Evolutionary conservation across 2,888 invertebrate species (phyloP).

Genomic region (Chironomus tentans): DNA sequence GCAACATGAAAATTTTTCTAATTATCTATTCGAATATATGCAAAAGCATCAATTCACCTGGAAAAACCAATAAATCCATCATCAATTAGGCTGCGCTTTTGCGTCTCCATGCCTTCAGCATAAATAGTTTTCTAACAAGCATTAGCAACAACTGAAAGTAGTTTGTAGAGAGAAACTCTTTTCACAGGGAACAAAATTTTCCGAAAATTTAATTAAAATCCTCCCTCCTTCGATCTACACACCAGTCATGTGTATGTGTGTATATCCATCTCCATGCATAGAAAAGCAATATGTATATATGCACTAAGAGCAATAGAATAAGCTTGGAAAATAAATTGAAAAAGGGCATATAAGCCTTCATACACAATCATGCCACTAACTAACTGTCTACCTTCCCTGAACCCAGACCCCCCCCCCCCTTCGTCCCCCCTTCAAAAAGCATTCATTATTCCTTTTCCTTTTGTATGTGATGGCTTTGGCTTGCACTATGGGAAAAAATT

Average conservation of each 20-base stretch:
- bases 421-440: neutral
- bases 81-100: slow-evolving; percentile 6
- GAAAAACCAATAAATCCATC: slow-evolving; percentile 12
- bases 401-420: too few relatives aligned
- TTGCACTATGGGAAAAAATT: too few relatives aligned
- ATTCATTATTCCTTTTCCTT: slow-evolving; percentile 7
- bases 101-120: slow-evolving; percentile 3
- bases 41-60: slow-evolving; percentile 7
- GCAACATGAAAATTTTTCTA: neutral
- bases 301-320: neutral
- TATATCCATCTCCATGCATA: too few relatives aligned
- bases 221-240: neutral
- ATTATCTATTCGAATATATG: neutral
- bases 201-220: slow-evolving; percentile 7
- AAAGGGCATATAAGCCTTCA: neutral
- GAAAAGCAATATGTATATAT: neutral
- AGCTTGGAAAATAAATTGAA: slow-evolving; percentile 10
- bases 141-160: neutral
- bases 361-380: neutral
- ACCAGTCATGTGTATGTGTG: too few relatives aligned
- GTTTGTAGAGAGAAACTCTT: neutral
- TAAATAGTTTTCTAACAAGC: neutral
- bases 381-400: too few relatives aligned
- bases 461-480: neutral
- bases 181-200: slow-evolving; percentile 1